Evolutionary conservation across 53 echinoderm and acorn worm species (phyloP), one percentile per base, ranked within the genome.

Genomic region (Holothuria scabra): DNA sequence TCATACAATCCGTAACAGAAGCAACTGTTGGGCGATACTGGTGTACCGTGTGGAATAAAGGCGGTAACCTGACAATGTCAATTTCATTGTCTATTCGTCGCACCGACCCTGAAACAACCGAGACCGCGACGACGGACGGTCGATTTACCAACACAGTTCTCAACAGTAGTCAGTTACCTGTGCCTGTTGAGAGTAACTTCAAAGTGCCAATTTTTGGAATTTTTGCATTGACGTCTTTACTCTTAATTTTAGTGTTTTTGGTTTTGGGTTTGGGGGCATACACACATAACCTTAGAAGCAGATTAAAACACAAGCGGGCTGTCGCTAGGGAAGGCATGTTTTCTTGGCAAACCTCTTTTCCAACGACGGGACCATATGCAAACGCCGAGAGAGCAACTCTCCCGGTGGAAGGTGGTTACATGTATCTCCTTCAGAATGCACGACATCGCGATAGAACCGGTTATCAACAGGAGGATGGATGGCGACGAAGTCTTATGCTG

Each of bases 1-100:
- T 64, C 12, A 81, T 81, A 23, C 61, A 81, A 38, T 38, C 62
- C 11, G 62, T 81, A 1, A 62, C 62, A 0, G 82, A 81, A 46
- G 82, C 82, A 29, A 81, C 82, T 20, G 65, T 64, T 1, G 82
- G 82, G 11, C 62, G 64, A 14, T 81, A 81, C n/a, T 59, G 82
- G 82, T 81, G 82, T 41, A 81, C 82, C 18, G 82, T 64, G 31
- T 81, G 82, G 82, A 81, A 64, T 38, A 81, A 81, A 63, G 82
- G 82, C 24, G 82, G 82, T 22, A 81, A 81, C 48, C 44, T 81
- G 19, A 81, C 82, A 26, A 11, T 81, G 23, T 81, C 82, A 2
- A 61, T 81, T n/a, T 63, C 82, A 29, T 46, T 81, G 34, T 81
- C 82, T 10, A 34, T 81, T 10, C 21, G 46, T 13, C 37, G 82